Evolutionary conservation across 2,888 invertebrate species (phyloP), one percentile per base, ranked within the genome.

Genomic region (Melipona beecheii): DNA sequence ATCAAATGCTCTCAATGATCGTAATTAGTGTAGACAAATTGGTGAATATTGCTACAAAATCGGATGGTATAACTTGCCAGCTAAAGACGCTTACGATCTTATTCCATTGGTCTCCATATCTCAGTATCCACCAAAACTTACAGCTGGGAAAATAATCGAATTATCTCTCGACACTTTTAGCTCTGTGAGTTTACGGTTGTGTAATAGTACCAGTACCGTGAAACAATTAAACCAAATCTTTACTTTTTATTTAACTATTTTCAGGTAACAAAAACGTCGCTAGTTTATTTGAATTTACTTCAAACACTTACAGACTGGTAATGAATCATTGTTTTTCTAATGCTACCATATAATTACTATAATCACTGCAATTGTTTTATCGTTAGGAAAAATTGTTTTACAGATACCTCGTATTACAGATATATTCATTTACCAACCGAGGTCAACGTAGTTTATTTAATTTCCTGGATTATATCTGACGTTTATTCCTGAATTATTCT

Each of bases 91-190:
- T 17, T 71, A 56, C 5, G 66, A 72, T 36, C 49, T 92, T 11
- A 89, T 92, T 76, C 64, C 91, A 56, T 68, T 92, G 49, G 85
- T 90, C 2, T 31, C 79, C 0, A 85, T 91, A 27, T 80, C 92
- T 2, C 91, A 88, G 69, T 81, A 84, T 78, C 91, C 92, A 0
- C 85, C 87, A 1, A 89, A 85, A 68, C 87, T 92, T 15, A 91
- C 91, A 9, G 92, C 92, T 70, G 92, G 91, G 36, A 92, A 90
- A 83, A 85, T 92, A 71, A 73, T 90, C 11, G 83, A 90, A 6
- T 58, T 92, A 3, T 92, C 92, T 0, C 68, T 91, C 11, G 75
- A 70, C 17, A 90, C 87, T 21, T 92, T 92, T 83, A 83, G 75
- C n/a, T 43, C 58, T 27, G 85, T 85, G 65, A 52, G 85, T 78